phyloP scores from a whole-genome alignment of 2,113 vertebrate species.

The Lophius piscatorius region DNA sequence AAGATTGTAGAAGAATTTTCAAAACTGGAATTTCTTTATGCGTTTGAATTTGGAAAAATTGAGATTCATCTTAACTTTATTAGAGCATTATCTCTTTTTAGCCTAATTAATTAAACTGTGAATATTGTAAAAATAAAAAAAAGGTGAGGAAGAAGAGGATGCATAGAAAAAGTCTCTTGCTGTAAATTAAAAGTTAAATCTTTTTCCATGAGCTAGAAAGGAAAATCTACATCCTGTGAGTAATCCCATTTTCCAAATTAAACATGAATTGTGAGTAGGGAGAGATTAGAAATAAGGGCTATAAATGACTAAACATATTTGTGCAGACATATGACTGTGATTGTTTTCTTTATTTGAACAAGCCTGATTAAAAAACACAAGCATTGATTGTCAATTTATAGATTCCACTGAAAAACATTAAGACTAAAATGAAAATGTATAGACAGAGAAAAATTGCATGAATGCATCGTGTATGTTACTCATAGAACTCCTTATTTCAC shows the following conservation, averaged over 20 bases:
- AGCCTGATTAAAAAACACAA: conserved; percentile 15
- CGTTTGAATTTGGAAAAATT: too few relatives aligned
- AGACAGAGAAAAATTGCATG: conserved; percentile 6
- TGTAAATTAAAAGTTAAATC: not conserved
- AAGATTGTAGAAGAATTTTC: too few relatives aligned
- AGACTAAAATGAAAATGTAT: conserved; percentile 18
- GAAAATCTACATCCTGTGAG: too few relatives aligned
- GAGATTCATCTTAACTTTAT: too few relatives aligned
- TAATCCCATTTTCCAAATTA: too few relatives aligned
- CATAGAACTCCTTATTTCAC: conserved; percentile 19
- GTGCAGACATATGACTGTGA: not conserved
- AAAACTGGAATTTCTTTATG: too few relatives aligned
- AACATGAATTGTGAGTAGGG: not conserved
- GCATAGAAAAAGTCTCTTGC: too few relatives aligned
- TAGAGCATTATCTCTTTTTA: too few relatives aligned
- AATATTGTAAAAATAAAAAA: too few relatives aligned
- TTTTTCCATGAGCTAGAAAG: too few relatives aligned
- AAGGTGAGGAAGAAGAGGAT: too few relatives aligned
- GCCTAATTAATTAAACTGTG: too few relatives aligned
- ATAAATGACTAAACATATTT: not conserved
- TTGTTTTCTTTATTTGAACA: conserved; percentile 41
- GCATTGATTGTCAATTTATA: conserved; percentile 24
- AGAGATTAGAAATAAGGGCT: not conserved
- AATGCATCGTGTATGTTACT: conserved; percentile 3
- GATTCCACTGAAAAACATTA: conserved; percentile 21